Evolutionary conservation across 2,888 invertebrate species (phyloP).

Genomic region (Homarus gammarus): DNA sequence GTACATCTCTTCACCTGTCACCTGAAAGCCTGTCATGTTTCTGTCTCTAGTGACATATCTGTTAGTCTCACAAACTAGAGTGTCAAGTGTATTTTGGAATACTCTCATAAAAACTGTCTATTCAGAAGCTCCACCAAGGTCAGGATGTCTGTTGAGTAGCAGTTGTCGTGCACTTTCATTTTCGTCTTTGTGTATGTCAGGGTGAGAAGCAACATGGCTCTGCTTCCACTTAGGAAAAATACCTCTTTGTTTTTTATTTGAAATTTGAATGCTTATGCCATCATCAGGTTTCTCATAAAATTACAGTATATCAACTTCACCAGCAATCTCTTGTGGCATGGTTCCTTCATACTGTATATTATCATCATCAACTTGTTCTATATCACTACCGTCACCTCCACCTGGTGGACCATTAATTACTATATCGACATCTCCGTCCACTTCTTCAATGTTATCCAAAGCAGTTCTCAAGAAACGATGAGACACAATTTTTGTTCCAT

Average conservation of each 20-base stretch:
- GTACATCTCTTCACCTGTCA: constrained; percentile 20
- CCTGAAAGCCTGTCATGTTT: constrained; percentile 12
- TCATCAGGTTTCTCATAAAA: constrained; percentile 13
- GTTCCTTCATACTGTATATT: neutral
- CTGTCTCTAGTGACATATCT: constrained; percentile 24
- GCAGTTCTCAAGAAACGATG: constrained; percentile 30
- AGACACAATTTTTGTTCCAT: neutral
- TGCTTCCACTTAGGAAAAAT: constrained; percentile 17
- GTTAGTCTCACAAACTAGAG: constrained; percentile 23
- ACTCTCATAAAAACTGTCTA: constrained; percentile 19
- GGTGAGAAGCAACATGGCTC: constrained; percentile 13
- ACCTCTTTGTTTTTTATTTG: neutral
- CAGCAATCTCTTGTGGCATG: constrained; percentile 14
- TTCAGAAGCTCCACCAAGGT: neutral
- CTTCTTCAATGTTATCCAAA: constrained; percentile 4
- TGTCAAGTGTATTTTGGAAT: constrained; percentile 1
- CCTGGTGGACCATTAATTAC: constrained; percentile 27
- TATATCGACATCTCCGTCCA: constrained; percentile 32
- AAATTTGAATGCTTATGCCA: neutral
- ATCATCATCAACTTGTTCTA: constrained; percentile 27
- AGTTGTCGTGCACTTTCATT: constrained; percentile 14
- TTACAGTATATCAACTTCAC: constrained; percentile 41
- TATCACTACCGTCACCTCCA: constrained; percentile 42
- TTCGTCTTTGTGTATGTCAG: constrained; percentile 10
- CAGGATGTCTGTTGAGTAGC: constrained; percentile 9